phyloP scores from a whole-genome alignment of 2,888 invertebrate genomes.

The Apotomis turbidana region DNA sequence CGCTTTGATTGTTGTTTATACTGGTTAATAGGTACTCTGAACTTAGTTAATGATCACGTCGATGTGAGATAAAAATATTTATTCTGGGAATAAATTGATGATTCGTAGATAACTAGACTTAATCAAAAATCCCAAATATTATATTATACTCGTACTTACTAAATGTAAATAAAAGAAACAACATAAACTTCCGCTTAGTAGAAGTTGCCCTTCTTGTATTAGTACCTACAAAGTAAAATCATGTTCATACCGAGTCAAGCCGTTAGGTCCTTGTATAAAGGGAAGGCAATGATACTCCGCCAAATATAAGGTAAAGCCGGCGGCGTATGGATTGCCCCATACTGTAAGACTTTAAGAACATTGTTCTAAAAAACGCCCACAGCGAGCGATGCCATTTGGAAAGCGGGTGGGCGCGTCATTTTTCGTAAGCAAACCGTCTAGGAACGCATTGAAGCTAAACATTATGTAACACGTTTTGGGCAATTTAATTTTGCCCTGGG shows the following conservation, averaged over 20 bases:
- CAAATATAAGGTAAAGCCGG: too few relatives aligned
- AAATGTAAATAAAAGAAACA: too few relatives aligned
- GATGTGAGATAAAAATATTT: constrained; percentile 65
- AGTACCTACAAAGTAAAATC: too few relatives aligned
- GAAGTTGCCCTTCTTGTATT: too few relatives aligned
- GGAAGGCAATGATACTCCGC: too few relatives aligned
- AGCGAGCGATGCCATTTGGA: constrained; percentile 2
- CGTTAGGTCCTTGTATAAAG: too few relatives aligned
- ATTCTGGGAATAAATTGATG: constrained; percentile 76
- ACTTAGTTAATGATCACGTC: constrained; percentile 55
- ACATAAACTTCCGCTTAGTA: too few relatives aligned
- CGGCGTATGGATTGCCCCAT: too few relatives aligned
- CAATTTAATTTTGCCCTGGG: constrained; percentile 24
- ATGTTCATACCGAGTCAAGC: too few relatives aligned
- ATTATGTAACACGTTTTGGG: constrained; percentile 21
- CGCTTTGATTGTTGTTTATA: constrained; percentile 18
- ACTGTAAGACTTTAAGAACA: background rate
- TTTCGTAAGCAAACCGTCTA: constrained; percentile 14
- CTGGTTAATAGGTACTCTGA: constrained; percentile 44
- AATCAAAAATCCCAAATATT: too few relatives aligned
- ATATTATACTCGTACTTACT: too few relatives aligned
- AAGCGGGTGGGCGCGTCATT: constrained; percentile 9
- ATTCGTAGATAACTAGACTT: too few relatives aligned
- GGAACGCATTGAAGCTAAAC: constrained; percentile 19
- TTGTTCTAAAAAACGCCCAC: constrained; percentile 7